These are phyloP conservation scores for Trichogramma dendrolimi DNA, from an alignment of 2,888 invertebrate genomes.

Conservation along the genomic window DNA sequence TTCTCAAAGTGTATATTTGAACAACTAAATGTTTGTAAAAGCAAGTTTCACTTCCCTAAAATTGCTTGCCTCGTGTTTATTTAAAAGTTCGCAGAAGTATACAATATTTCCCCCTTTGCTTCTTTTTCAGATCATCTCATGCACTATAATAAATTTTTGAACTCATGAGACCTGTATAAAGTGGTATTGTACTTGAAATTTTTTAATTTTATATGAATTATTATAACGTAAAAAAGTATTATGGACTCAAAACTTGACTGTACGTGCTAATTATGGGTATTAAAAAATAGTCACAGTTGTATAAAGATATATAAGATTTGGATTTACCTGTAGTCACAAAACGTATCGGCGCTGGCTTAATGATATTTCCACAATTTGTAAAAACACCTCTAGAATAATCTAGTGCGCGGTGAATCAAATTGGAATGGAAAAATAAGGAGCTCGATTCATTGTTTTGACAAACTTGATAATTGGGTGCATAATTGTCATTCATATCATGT, in stretches of 20 bases:
- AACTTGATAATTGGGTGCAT: neutral
- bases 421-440: neutral
- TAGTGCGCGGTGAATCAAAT: neutral
- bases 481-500: neutral
- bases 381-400: slow-evolving; percentile 30
- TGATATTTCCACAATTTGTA: slow-evolving; percentile 38
- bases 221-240: too few relatives aligned
- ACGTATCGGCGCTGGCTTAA: slow-evolving; percentile 41
- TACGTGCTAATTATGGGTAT: neutral
- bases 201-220: too few relatives aligned
- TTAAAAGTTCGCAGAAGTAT: too few relatives aligned
- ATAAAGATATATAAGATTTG: neutral
- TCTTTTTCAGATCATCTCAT: too few relatives aligned
- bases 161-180: too few relatives aligned
- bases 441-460: neutral
- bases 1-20: too few relatives aligned
- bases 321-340: slow-evolving; percentile 43
- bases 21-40: too few relatives aligned
- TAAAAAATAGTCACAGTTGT: neutral
- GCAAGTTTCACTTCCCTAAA: too few relatives aligned
- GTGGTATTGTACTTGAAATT: too few relatives aligned
- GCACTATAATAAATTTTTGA: too few relatives aligned
- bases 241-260: neutral
- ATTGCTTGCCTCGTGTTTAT: too few relatives aligned
- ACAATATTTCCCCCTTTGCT: too few relatives aligned